A percentile compares a stretch with the other conserved stretches of the same genome.
Evolutionary conservation across 2,113 vertebrate species (phyloP).

Genomic region (Balaeniceps rex): DNA sequence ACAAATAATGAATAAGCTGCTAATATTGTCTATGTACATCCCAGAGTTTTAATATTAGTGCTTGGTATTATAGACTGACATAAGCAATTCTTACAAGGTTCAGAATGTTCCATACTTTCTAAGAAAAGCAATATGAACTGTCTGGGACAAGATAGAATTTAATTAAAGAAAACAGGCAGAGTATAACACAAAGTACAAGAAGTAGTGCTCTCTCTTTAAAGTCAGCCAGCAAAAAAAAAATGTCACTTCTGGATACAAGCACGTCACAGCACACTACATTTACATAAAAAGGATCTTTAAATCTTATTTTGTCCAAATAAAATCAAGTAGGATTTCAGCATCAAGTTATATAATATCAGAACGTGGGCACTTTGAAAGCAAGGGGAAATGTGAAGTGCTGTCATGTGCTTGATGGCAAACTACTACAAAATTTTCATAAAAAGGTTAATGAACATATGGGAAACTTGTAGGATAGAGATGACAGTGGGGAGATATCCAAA

Average conservation of each 20-base stretch:
- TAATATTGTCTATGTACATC: not conserved
- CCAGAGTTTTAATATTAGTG: not conserved
- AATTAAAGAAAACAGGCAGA: not conserved
- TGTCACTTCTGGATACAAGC: not conserved
- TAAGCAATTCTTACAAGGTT: not conserved
- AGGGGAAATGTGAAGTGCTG: not conserved
- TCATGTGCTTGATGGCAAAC: not conserved
- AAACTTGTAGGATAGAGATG: not conserved
- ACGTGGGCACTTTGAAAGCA: not conserved
- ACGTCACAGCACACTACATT: not conserved
- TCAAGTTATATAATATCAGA: not conserved
- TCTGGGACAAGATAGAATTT: not conserved
- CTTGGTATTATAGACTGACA: not conserved
- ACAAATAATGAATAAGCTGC: not conserved
- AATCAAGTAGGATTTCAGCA: not conserved
- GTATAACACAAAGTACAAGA: not conserved
- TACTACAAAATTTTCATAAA: not conserved
- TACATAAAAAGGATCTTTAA: not conserved
- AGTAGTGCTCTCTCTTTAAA: not conserved
- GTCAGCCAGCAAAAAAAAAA: not conserved
- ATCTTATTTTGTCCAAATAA: not conserved
- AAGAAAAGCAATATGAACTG: not conserved
- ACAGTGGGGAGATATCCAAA: not conserved
- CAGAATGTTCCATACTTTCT: not conserved
- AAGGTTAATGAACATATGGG: not conserved